A percentile compares a stretch with the other conserved stretches of the same genome.
Evolutionary conservation across 2,797 vertebrate species (phyloP).

Genomic region (Babyrousa celebensis): DNA sequence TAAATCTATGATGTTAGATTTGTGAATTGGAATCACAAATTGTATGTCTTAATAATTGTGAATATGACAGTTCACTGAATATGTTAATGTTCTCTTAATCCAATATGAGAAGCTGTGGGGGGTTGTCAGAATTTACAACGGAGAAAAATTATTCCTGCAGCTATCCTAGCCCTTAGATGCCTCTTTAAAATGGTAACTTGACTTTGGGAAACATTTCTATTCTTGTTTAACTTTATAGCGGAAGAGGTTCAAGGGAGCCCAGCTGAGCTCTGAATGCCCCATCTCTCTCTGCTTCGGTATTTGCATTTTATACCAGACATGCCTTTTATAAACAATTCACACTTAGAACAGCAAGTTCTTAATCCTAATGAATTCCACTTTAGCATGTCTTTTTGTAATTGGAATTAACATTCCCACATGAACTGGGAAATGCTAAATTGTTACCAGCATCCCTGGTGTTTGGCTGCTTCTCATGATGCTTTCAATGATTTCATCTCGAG

Average conservation of each 20-base stretch:
- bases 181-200: constrained; percentile 37
- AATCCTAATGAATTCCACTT: constrained; percentile 64
- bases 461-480: neutral
- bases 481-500: constrained; percentile 60
- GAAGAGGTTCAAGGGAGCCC: constrained; percentile 21
- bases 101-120: neutral
- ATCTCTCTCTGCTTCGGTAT: constrained; percentile 32
- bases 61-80: neutral
- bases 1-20: constrained; percentile 50
- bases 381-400: constrained; percentile 70
- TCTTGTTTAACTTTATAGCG: constrained; percentile 45
- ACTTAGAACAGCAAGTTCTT: constrained; percentile 61
- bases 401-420: constrained; percentile 60
- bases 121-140: constrained; percentile 20
- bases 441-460: constrained; percentile 44
- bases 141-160: constrained; percentile 29
- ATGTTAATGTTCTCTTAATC: constrained; percentile 40
- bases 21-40: constrained; percentile 51
- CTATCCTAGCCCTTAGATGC: constrained; percentile 16
- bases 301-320: constrained; percentile 67
- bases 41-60: constrained; percentile 51
- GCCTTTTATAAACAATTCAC: constrained; percentile 60
- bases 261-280: constrained; percentile 49
- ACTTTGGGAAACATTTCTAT: constrained; percentile 41
- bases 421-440: constrained; percentile 66